These are phyloP conservation scores for Candidula unifasciata DNA, from an alignment of 2,888 invertebrate genomes.

Conservation along the genomic window DNA sequence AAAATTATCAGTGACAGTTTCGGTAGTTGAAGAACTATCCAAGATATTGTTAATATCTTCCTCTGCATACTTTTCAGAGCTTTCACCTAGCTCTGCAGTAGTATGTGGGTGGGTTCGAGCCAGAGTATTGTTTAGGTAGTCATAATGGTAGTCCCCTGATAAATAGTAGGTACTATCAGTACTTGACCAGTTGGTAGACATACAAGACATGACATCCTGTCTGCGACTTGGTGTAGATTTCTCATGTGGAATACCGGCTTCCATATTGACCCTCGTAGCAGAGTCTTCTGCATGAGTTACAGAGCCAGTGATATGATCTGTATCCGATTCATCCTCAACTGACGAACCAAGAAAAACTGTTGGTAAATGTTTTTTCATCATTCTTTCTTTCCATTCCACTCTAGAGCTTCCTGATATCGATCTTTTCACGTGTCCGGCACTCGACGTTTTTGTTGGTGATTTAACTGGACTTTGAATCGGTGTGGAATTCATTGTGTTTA, in stretches of 20 bases:
- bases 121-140: conserved; percentile 58
- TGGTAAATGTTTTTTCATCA: conserved; percentile 69
- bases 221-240: no score
- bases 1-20: neutral
- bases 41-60: conserved; percentile 63
- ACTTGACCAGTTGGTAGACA: neutral
- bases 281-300: neutral
- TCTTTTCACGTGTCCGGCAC: conserved; percentile 18
- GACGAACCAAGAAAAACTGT: conserved; percentile 68
- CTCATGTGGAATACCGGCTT: neutral
- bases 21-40: conserved; percentile 27
- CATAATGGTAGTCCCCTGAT: conserved; percentile 63
- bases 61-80: conserved; percentile 58
- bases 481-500: neutral
- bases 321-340: conserved; percentile 56
- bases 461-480: neutral
- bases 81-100: conserved; percentile 59
- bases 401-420: conserved; percentile 58
- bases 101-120: conserved; percentile 16
- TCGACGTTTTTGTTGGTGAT: neutral
- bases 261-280: neutral
- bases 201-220: neutral
- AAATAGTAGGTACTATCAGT: conserved; percentile 59
- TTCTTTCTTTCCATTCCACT: conserved; percentile 67
- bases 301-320: neutral